Conservation (phyloP, 2,888 invertebrate species). For the Parnassius smintheus region DNA sequence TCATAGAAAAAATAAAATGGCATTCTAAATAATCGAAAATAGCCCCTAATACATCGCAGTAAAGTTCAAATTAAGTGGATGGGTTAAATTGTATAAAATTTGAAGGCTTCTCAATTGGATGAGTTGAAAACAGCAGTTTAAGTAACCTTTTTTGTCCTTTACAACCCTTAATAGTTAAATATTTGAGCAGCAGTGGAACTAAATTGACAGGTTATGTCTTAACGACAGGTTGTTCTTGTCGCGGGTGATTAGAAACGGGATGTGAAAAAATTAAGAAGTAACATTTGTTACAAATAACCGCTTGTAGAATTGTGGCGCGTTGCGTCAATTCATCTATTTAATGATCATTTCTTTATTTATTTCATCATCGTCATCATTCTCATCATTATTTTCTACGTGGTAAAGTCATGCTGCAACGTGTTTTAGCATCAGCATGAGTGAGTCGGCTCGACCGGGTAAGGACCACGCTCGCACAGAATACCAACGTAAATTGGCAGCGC, state of each 20-base stretch:
- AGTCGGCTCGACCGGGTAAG: too few relatives aligned
- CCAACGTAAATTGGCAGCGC: too few relatives aligned
- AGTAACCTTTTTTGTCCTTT: conserved; percentile 22
- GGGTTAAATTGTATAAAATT: not conserved
- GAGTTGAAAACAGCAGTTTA: conserved; percentile 29
- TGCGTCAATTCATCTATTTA: too few relatives aligned
- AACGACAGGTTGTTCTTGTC: conserved; percentile 10
- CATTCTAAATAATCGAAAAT: conserved; percentile 5
- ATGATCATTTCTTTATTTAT: too few relatives aligned
- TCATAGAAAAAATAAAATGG: not conserved
- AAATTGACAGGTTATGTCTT: conserved; percentile 27
- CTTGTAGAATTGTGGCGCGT: not conserved
- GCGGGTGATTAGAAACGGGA: not conserved
- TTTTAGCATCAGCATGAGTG: too few relatives aligned
- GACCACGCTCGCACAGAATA: too few relatives aligned
- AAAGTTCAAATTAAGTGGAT: conserved; percentile 8
- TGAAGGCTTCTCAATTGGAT: conserved; percentile 2
- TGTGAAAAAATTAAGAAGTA: not conserved
- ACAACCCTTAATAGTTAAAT: conserved; percentile 20
- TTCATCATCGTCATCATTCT: too few relatives aligned
- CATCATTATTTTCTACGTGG: too few relatives aligned
- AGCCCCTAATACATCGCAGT: conserved; percentile 6
- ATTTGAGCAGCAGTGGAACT: conserved; percentile 23
- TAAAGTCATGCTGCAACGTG: too few relatives aligned
- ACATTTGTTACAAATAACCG: conserved; percentile 3